phyloP scores from a whole-genome alignment of 30 jellyfish, hydroid and myxozoan genomes.

The Aurelia sp. region DNA sequence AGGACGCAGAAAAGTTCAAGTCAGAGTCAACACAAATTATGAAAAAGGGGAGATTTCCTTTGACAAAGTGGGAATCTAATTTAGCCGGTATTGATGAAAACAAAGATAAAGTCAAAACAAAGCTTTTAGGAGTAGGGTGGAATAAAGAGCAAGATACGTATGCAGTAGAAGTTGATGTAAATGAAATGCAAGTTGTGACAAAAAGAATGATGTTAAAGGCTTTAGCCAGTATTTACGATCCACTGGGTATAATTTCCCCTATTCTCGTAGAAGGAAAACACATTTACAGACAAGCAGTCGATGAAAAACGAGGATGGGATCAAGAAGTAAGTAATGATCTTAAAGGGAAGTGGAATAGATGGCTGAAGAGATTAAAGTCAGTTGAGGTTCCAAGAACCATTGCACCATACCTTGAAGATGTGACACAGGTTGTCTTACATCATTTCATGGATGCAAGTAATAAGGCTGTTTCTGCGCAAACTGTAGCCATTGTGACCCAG shows the following conservation, averaged over 20 bases:
- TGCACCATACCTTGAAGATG: conserved; percentile 42
- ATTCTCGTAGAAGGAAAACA: conserved; percentile 50
- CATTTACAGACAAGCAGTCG: conserved; percentile 56
- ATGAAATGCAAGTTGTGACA: background rate
- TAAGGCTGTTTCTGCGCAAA: conserved; percentile 51
- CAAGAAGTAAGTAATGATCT: conserved; percentile 26
- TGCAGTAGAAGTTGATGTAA: conserved; percentile 30
- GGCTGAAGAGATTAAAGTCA: conserved; percentile 4
- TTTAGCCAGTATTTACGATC: too few relatives aligned
- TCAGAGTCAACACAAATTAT: too few relatives aligned
- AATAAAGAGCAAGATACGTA: background rate
- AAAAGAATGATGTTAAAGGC: too few relatives aligned
- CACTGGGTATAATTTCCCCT: too few relatives aligned
- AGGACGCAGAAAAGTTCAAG: background rate
- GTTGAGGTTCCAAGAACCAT: conserved; percentile 57
- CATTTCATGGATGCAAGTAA: conserved; percentile 60
- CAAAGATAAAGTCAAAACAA: too few relatives aligned
- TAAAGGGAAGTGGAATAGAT: conserved; percentile 36
- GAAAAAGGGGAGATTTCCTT: too few relatives aligned
- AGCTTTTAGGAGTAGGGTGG: too few relatives aligned
- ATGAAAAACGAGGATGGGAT: conserved; percentile 56
- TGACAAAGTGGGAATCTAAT: too few relatives aligned
- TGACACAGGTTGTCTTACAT: conserved; percentile 33
- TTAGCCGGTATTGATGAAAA: too few relatives aligned
- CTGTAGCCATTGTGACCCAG: conserved; percentile 9